phyloP scores from a whole-genome alignment of 2,113 vertebrate genomes.

The Mesitornis unicolor region DNA sequence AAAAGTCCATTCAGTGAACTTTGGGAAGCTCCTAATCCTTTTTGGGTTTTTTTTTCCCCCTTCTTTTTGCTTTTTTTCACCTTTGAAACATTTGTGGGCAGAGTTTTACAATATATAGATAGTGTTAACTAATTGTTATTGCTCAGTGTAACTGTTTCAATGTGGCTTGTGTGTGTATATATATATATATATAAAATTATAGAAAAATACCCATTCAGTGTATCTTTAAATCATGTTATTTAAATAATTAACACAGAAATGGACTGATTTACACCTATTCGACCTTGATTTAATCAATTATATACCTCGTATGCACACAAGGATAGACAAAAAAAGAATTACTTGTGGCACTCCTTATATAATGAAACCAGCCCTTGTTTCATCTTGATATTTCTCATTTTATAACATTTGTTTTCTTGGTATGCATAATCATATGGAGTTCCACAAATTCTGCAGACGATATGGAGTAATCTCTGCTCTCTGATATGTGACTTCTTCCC shows the following conservation, averaged over 20 bases:
- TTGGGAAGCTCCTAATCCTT: not conserved
- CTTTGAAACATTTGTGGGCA: not conserved
- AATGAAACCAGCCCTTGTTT: not conserved
- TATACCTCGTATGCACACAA: not conserved
- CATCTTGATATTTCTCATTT: not conserved
- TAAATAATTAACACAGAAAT: not conserved
- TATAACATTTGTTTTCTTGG: not conserved
- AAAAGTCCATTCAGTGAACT: not conserved
- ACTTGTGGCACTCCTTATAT: not conserved
- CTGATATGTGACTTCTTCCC: not conserved
- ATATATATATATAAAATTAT: not conserved
- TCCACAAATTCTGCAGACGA: not conserved
- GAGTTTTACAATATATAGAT: not conserved
- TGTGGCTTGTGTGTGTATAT: no score
- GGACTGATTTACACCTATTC: not conserved
- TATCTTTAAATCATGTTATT: slow-evolving; percentile 2
- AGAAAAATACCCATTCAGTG: not conserved
- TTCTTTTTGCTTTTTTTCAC: not conserved
- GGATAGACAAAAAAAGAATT: not conserved
- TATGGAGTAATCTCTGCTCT: not conserved
- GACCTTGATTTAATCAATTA: not conserved
- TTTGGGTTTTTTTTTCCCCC: not conserved
- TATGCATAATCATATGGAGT: not conserved
- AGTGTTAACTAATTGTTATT: not conserved
- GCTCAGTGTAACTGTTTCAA: not conserved